A percentile compares a stretch with the other conserved stretches of the same genome.
These are phyloP conservation scores for Cryptophagus acutangulus DNA, from an alignment of 2,888 invertebrate species.

Conservation along the genomic window DNA sequence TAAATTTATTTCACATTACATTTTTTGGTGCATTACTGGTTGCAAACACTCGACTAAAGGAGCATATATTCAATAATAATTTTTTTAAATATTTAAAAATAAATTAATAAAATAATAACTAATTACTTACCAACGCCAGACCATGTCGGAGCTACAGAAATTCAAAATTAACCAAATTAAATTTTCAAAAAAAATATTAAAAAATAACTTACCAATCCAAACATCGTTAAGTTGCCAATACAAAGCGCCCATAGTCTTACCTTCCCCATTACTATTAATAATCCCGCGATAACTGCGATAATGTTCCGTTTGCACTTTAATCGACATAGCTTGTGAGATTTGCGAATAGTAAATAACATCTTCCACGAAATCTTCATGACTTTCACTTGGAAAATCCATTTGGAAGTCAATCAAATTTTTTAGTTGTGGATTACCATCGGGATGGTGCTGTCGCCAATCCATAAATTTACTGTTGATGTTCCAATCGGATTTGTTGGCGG, in stretches of 20 bases:
- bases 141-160: conserved; percentile 3
- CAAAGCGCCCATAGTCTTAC: conserved; percentile 89
- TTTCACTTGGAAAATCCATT: conserved; percentile 54
- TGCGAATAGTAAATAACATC: conserved; percentile 80
- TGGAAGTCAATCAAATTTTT: conserved; percentile 58
- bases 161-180: background rate
- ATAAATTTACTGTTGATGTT: conserved; percentile 57
- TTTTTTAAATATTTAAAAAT: conserved; percentile 11
- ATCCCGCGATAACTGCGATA: conserved; percentile 52
- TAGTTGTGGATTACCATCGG: conserved; percentile 64
- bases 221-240: conserved; percentile 99
- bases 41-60: no score
- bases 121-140: conserved; percentile 2
- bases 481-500: conserved; percentile 51
- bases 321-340: conserved; percentile 83
- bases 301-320: conserved; percentile 79
- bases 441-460: conserved; percentile 82
- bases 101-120: background rate
- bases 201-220: conserved; percentile 73
- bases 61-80: no score
- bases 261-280: conserved; percentile 52
- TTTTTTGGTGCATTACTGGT: no score
- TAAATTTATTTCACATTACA: no score
- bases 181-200: background rate
- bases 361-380: conserved; percentile 33